These are phyloP conservation scores for Helleia helle DNA, from an alignment of 2,888 invertebrate species.

Conservation along the genomic window DNA sequence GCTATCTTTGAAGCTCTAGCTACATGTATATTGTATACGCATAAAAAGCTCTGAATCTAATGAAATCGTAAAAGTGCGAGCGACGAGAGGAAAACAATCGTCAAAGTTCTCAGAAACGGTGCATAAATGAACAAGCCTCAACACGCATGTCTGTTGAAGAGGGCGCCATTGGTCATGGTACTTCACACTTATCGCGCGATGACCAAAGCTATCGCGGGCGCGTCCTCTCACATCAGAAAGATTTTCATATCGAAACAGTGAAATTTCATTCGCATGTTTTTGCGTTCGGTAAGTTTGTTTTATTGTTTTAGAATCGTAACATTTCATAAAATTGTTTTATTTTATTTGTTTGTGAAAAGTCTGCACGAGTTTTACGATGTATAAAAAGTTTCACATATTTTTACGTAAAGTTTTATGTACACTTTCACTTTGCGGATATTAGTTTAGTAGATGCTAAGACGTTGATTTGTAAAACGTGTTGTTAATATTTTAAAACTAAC, in stretches of 20 bases:
- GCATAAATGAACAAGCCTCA: constrained; percentile 20
- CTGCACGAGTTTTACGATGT: too few relatives aligned
- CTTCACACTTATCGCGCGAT: constrained; percentile 28
- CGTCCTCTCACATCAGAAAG: constrained; percentile 12
- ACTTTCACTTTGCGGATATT: too few relatives aligned
- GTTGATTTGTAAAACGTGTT: too few relatives aligned
- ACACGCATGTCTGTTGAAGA: constrained; percentile 44
- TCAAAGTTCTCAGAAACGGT: constrained; percentile 18
- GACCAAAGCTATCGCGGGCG: constrained; percentile 25
- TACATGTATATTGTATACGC: too few relatives aligned
- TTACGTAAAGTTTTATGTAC: too few relatives aligned
- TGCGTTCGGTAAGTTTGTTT: constrained; percentile 4
- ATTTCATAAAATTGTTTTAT: too few relatives aligned
- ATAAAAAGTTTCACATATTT: too few relatives aligned
- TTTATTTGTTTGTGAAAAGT: background rate
- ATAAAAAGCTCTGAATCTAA: too few relatives aligned
- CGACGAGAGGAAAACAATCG: constrained; percentile 16
- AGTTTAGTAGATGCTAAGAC: too few relatives aligned
- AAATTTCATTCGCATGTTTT: constrained; percentile 1
- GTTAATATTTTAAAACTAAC: too few relatives aligned
- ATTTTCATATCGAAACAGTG: constrained; percentile 8
- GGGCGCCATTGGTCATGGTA: constrained; percentile 25
- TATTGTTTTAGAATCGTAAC: background rate
- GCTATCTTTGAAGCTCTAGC: too few relatives aligned
- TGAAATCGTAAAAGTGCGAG: constrained; percentile 10